phyloP scores from a whole-genome alignment of 1,140 invertebrate species.

The Zaprionus nigranus region DNA sequence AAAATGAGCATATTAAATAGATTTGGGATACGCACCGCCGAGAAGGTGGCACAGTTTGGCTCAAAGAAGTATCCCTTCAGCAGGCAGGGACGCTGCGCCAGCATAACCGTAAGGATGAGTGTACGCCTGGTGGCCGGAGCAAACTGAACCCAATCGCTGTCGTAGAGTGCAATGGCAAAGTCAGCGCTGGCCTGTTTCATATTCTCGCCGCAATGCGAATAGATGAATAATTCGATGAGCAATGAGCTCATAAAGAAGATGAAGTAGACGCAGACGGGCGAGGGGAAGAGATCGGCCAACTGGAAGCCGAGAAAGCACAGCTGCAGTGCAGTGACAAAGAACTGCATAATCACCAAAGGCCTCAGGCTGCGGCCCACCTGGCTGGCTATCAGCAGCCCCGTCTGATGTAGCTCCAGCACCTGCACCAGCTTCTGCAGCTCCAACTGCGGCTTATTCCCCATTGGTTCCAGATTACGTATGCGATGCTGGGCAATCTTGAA shows the following conservation, averaged over 20 bases:
- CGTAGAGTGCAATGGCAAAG: constrained; percentile 57
- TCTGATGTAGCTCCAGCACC: constrained; percentile 61
- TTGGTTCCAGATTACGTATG: constrained; percentile 41
- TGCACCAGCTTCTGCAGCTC: constrained; percentile 46
- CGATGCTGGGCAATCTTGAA: constrained; percentile 70
- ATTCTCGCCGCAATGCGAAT: constrained; percentile 70
- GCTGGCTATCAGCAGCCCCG: constrained; percentile 53
- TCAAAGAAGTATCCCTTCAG: constrained; percentile 68
- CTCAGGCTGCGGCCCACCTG: constrained; percentile 41
- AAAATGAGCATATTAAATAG: not conserved
- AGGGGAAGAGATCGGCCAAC: constrained; percentile 63
- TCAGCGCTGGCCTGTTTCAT: constrained; percentile 64
- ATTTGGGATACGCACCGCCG: constrained; percentile 41
- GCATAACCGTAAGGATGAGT: constrained; percentile 56
- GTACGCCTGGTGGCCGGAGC: constrained; percentile 38
- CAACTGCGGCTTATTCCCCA: not conserved
- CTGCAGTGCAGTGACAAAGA: constrained; percentile 61
- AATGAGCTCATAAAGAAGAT: constrained; percentile 60
- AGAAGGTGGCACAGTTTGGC: constrained; percentile 73
- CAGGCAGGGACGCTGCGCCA: constrained; percentile 60
- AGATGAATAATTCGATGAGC: constrained; percentile 67
- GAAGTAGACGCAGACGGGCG: constrained; percentile 62
- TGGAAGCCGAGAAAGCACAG: constrained; percentile 71
- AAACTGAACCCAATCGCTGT: constrained; percentile 62
- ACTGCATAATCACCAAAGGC: constrained; percentile 64